Evolutionary conservation across 2,888 invertebrate species (phyloP), one percentile per base, ranked within the genome.

Genomic region (Netelia melanura): DNA sequence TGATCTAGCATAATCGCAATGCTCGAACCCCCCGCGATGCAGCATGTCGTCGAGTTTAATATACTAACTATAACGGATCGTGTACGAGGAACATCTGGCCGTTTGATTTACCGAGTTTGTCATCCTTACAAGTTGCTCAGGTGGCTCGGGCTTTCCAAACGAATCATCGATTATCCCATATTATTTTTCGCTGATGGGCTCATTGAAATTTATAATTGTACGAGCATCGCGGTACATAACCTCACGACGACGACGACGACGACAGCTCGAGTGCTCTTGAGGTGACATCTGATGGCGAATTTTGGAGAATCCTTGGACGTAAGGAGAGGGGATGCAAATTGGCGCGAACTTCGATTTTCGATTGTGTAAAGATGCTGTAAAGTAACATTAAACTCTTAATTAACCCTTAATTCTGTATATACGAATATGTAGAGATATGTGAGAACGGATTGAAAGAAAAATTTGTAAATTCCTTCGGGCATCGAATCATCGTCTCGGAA

Each of bases 1-100:
- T 84, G 84, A 84, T 84, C 84, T 56, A 54, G 76, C 84, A 84
- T 75, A 65, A 80, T 52, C 48, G 58, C 64, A 48, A 68, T 68
- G 21, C 64, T 70, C 56, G 68, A 62, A 62, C 68, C 70, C 65
- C 65, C 44, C 38, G 14, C 21, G 68, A 61, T 68, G 67, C 75
- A 75, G 54, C 61, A 52, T 52, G 48, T n/a, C 75, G 43, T 75
- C 75, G 75, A 76, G 61, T 56, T 48, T 74, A 79, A 79, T 70
- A 70, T 70, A 65, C 72, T 65, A 38, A 38, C 38, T 71, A 58
- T 58, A n/a, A 21, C 17, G 48, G n/a, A 58, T 10, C 58, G 21
- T 9, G 21, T 58, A 10, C 5, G 11, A 14, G 14, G 48, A 21
- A 58, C 58, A 21, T 58, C 58, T 21, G 58, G 58, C 2, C n/a